Conservation (phyloP, 2,797 vertebrate genomes). For the Apodemus agrarius region DNA sequence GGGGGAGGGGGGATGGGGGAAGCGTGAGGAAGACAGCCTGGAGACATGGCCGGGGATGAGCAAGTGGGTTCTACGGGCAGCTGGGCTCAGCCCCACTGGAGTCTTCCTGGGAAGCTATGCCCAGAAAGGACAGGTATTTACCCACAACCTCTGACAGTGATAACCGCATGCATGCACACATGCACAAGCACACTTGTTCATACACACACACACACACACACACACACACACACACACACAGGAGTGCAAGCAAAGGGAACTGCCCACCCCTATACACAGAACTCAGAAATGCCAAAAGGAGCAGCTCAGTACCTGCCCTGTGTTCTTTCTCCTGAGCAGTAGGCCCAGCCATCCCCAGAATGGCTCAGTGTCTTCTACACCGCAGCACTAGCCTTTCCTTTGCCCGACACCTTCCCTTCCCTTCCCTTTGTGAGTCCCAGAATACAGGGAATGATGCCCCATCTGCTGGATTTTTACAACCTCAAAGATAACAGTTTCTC, state of each 20-base stretch:
- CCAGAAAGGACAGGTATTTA: neutral
- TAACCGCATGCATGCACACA: neutral
- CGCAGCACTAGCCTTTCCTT: neutral
- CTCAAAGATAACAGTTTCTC: neutral
- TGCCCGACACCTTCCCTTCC: neutral
- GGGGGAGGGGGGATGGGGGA: fast-evolving
- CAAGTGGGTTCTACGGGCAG: neutral
- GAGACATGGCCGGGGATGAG: fast-evolving
- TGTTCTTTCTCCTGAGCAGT: neutral
- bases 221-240: neutral
- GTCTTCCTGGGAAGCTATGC: neutral
- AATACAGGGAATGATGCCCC: neutral
- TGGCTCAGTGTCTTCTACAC: neutral
- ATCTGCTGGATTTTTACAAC: neutral
- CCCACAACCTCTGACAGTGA: neutral
- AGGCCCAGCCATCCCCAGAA: neutral
- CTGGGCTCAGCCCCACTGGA: neutral
- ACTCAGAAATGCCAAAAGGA: neutral
- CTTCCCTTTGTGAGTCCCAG: neutral
- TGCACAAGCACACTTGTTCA: fast-evolving
- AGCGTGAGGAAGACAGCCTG: too few species aligned
- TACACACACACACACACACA: neutral
- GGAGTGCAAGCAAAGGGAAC: neutral
- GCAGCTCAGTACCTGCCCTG: fast-evolving
- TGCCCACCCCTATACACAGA: neutral